Conservation (phyloP, 1,140 invertebrate species). For the Platyura marginata region DNA sequence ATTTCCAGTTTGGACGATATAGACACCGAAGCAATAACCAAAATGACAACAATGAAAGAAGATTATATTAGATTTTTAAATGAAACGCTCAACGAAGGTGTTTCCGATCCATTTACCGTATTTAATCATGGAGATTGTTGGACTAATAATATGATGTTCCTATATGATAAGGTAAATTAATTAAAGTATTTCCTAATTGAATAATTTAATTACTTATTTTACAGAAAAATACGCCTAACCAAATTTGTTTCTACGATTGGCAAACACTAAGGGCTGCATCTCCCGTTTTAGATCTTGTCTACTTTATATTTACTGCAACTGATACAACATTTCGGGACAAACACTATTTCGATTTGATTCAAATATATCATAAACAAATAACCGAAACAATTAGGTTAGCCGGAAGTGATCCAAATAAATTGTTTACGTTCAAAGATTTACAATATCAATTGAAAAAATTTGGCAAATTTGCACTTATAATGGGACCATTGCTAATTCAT, state of each 20-base stretch:
- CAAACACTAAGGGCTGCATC: conserved; percentile 33
- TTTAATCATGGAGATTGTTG: conserved; percentile 7
- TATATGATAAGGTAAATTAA: conserved; percentile 31
- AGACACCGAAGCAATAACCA: not conserved
- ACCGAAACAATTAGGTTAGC: conserved; percentile 10
- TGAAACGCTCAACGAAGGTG: not conserved
- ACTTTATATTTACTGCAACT: conserved; percentile 34
- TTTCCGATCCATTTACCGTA: conserved; percentile 3
- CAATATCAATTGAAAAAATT: conserved; percentile 12
- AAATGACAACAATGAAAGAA: not conserved
- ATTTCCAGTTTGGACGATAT: not conserved
- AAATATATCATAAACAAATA: conserved; percentile 33
- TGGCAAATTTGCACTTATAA: conserved; percentile 9
- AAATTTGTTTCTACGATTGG: conserved; percentile 31
- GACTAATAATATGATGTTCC: conserved; percentile 26
- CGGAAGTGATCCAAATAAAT: conserved; percentile 7
- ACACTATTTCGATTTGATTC: conserved; percentile 27
- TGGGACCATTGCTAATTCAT: not conserved
- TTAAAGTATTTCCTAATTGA: conserved; percentile 9
- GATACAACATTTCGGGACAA: conserved; percentile 25
- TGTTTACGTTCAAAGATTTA: conserved; percentile 15
- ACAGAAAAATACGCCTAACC: conserved; percentile 14
- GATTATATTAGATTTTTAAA: not conserved
- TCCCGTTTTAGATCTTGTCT: conserved; percentile 34
- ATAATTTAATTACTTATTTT: conserved; percentile 3